Evolutionary conservation across 2,888 invertebrate species (phyloP), one percentile per base, ranked within the genome.

Genomic region (Epinotia nisella): DNA sequence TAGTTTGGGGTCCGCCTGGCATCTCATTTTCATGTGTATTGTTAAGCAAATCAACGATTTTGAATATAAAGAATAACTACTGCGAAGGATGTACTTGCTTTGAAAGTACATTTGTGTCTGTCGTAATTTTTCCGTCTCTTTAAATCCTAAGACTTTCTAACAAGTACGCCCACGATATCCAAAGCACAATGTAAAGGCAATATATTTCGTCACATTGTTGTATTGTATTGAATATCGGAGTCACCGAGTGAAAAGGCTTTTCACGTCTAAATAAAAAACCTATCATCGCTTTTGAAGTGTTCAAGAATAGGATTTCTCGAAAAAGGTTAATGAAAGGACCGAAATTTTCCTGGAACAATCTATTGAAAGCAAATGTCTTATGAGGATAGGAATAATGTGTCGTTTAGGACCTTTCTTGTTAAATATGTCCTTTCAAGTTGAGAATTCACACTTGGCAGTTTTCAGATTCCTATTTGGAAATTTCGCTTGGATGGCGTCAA

Each of bases 291-390:
- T 71, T 71, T 71, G 71, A 66, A 60, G 59, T 71, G 29, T 60
- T 66, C 39, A 59, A 60, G 60, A 66, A 66, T 60, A 51, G 59
- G 29, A 53, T 24, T 59, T 59, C 17, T 35, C 29, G 45, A 62
- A 60, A 69, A 66, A 71, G 65, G 71, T 71, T 65, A 71, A 71
- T 71, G 65, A 71, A 71, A 59, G 24, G 10, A 41, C 17, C 10
- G 17, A 62, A 24, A 60, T 60, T 58, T 60, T 53, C 61, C 21
- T 4, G 19, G 9, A 41, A 17, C 41, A 55, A 55, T n/a, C 11
- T 56, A 4, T 11, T 10, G 4, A 24, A 11, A 39, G 7, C 3
- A 56, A 66, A 55, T 5, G 39, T 41, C 66, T 3, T 56, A 66
- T 4, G 39, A 55, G 2, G 3, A 21, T 66, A 15, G 10, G 2